A percentile compares a stretch with the other conserved stretches of the same genome.
Conservation (phyloP, 2,113 vertebrate species). For the Oncorhynchus keta region DNA sequence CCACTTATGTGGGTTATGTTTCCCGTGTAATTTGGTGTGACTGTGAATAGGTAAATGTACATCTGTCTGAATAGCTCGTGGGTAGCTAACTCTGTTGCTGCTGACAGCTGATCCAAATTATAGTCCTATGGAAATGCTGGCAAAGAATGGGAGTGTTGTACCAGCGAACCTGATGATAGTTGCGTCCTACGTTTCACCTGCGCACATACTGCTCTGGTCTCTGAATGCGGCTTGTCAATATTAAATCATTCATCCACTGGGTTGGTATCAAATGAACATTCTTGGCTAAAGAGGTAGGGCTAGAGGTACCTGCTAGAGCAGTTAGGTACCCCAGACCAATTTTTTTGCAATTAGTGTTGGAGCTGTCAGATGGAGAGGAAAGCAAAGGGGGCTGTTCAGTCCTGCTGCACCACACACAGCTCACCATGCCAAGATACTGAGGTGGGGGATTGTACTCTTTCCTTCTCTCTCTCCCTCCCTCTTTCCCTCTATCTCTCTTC, state of each 20-base stretch:
- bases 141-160: constrained; percentile 14
- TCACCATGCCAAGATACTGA: constrained; percentile 33
- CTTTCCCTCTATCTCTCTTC: not conserved
- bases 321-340: constrained; percentile 49
- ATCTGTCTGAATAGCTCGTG: not conserved
- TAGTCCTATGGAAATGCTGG: constrained; percentile 34
- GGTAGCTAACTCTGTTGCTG: constrained; percentile 7
- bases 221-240: constrained; percentile 57
- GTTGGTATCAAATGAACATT: constrained; percentile 62
- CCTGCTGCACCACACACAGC: constrained; percentile 31
- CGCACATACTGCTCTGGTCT: constrained; percentile 44
- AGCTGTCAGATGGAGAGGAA: constrained; percentile 56
- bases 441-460: constrained; percentile 39
- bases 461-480: constrained; percentile 7
- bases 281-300: constrained; percentile 34
- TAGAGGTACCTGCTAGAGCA: too few relatives aligned
- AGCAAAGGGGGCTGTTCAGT: constrained; percentile 36
- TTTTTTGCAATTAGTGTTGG: constrained; percentile 47
- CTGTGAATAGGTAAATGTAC: not conserved
- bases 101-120: constrained; percentile 13
- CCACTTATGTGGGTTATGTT: too few relatives aligned
- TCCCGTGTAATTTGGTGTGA: not conserved
- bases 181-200: constrained; percentile 57
- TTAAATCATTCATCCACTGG: constrained; percentile 56
- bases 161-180: constrained; percentile 32